These are phyloP conservation scores for Zaprionus davidi DNA, from an alignment of 1,140 invertebrate species.

Conservation along the genomic window DNA sequence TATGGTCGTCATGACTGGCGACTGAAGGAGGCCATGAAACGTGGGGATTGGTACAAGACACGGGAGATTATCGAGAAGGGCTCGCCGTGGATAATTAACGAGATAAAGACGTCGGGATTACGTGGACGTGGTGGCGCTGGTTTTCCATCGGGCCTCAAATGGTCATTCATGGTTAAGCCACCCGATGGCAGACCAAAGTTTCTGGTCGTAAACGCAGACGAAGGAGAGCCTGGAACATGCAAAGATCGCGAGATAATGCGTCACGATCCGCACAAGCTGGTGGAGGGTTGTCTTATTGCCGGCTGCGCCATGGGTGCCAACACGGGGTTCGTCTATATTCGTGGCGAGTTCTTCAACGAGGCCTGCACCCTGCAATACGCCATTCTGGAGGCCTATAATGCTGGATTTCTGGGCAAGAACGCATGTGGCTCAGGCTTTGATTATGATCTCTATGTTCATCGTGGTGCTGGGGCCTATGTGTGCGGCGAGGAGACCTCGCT, in stretches of 20 bases:
- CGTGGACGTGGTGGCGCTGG: slow-evolving; percentile 92
- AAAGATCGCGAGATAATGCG: slow-evolving; percentile 92
- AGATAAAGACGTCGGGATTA: slow-evolving; percentile 89
- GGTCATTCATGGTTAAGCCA: slow-evolving; percentile 89
- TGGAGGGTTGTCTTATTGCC: slow-evolving; percentile 91
- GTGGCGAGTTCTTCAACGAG: slow-evolving; percentile 93
- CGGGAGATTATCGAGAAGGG: slow-evolving; percentile 65
- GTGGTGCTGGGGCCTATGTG: slow-evolving; percentile 92
- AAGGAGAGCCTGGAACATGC: slow-evolving; percentile 92
- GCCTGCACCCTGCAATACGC: slow-evolving; percentile 90
- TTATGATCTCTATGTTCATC: slow-evolving; percentile 91
- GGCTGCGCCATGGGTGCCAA: slow-evolving; percentile 89
- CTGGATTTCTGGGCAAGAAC: slow-evolving; percentile 90
- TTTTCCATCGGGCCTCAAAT: slow-evolving; percentile 92
- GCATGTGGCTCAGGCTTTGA: slow-evolving; percentile 90
- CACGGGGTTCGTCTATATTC: slow-evolving; percentile 91
- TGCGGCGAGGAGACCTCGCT: slow-evolving; percentile 93
- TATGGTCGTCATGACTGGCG: slow-evolving; percentile 74
- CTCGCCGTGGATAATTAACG: slow-evolving; percentile 85
- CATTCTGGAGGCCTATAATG: slow-evolving; percentile 90
- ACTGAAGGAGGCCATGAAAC: slow-evolving; percentile 65
- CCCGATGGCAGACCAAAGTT: slow-evolving; percentile 89
- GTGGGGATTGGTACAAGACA: slow-evolving; percentile 77
- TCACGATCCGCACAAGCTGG: slow-evolving; percentile 91
- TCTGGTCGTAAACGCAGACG: slow-evolving; percentile 91